Base-by-base conservation (phyloP, 53 echinoderm and acorn worm genomes). In the Glandiceps talaboti region DNA sequence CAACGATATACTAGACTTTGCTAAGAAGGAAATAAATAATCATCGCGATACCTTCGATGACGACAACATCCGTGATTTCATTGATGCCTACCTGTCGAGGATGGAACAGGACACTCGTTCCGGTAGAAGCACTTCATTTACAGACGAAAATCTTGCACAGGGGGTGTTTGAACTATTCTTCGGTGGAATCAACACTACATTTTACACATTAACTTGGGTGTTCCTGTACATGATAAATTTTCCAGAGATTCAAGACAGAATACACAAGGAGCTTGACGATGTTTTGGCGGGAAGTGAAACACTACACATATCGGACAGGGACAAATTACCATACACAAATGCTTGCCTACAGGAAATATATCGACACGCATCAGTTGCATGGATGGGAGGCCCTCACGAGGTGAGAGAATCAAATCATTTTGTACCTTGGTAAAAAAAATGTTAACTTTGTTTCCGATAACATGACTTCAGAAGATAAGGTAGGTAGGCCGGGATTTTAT, bases 301-400 rank as follows among this genome's bases (percentile, higher is more conserved):
- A 20, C 64, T 20, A 20, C 20, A 12, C 20, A 45, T 20, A 20
- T 45, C 64, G 6, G 64, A 45, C 20, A 45, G 20, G 64, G 20
- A 89, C 1, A 32, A 74, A 29, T 74, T 94, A 0, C 89, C 89
- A 6, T 94, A 87, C 83, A 94, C 91, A 12, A 45, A 45, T 45
- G 64, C 64, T 12, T 12, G 6, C 64, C 64, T 45, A 45, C 6
- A 45, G 64, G 64, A 45, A 45, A 45, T 45, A 45, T 45, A 45
- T 20, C 64, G 64, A 12, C 64, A 45, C 20, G 64, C 64, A 12
- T 12, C 64, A 20, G 64, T 45, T 12, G 64, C 64, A 6, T 45
- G 64, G 64, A 45, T 45, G 64, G 64, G 64, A 20, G 64, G 64
- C 6, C 64, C 64, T 12, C 64, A 45, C 20, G 64, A 45, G 64